A percentile compares a stretch with the other conserved stretches of the same genome.
Evolutionary conservation across 2,888 invertebrate genomes (phyloP).

Genomic region (Rhagophthalmus giganteus): DNA sequence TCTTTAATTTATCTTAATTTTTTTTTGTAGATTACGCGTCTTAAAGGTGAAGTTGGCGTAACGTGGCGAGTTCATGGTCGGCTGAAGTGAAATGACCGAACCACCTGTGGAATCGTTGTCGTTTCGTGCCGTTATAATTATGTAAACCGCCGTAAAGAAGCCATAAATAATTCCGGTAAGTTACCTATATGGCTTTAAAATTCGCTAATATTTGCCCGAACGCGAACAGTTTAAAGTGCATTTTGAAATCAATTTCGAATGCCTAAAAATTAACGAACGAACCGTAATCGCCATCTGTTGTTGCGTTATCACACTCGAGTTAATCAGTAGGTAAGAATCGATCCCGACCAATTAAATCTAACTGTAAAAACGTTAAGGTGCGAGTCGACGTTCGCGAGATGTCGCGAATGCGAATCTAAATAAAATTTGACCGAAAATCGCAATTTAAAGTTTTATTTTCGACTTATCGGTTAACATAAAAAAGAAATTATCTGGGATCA

Average conservation of each 20-base stretch:
- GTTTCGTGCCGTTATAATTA: constrained; percentile 4
- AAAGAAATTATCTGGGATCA: background rate
- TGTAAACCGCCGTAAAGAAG: constrained; percentile 7
- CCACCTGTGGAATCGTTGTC: constrained; percentile 21
- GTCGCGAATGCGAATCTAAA: too few relatives aligned
- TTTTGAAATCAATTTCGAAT: background rate
- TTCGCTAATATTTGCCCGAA: background rate
- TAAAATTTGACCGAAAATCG: background rate
- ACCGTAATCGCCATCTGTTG: too few relatives aligned
- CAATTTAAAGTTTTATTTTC: too few relatives aligned
- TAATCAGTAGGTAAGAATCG: too few relatives aligned
- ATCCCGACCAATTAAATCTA: too few relatives aligned
- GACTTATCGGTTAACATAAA: too few relatives aligned
- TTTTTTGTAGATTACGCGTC: too few relatives aligned
- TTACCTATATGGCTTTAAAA: background rate
- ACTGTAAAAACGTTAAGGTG: too few relatives aligned
- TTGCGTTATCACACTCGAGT: too few relatives aligned
- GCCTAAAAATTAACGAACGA: too few relatives aligned
- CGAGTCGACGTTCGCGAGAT: too few relatives aligned
- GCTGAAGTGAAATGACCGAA: constrained; percentile 19
- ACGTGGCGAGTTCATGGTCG: constrained; percentile 24
- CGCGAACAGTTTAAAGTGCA: background rate
- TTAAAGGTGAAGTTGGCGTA: constrained; percentile 18
- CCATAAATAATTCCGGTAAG: constrained; percentile 4
- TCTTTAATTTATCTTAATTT: too few relatives aligned